Base-by-base conservation (phyloP, 2,797 vertebrate species). In the Enteromius treurensis region DNA sequence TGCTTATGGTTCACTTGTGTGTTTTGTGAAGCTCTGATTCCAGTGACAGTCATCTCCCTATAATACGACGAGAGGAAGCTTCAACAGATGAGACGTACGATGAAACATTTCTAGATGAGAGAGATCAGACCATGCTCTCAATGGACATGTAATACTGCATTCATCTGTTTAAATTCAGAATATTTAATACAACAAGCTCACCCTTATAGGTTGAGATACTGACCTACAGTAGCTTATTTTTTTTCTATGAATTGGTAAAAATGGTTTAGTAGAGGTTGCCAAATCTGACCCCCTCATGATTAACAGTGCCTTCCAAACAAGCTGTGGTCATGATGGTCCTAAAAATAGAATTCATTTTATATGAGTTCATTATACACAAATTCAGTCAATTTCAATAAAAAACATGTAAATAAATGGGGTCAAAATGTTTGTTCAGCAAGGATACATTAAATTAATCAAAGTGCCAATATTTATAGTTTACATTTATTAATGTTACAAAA, bases 11-110 rank as follows among this genome's bases (percentile, higher is more conserved):
- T 64, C 21, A 62, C 42, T 5, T 73, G 37, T 68, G 70, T 81
- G 34, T 80, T 21, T 87, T 81, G 55, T 85, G 74, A 87, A 99
- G 98, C 93, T 97, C 96, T 89, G 95, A 95, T 91, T 97, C 97
- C 84, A 96, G 94, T 87, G 97, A 98, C 90, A 98, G 96, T 92
- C 96, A 90, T 79, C 92, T 96, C 90, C 96, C 97, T 42, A 96
- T 97, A 92, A 96, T 96, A 91, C 95, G 94, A 79, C 93, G 94
- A 86, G 96, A 97, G 89, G 97, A 98, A 88, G 93, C 91, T 29
- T 96, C 96, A 65, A 96, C 93, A n/a, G 96, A 96, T 68, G 95
- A 97, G 92, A 95, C 93, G 78, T 97, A 95, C 5, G 96, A 96
- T 21, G 94, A 96, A 93, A 96, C 94, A 88, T 92, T 95, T 86